Conservation (phyloP, 2,113 vertebrate species). For the Hemiprocne comata region DNA sequence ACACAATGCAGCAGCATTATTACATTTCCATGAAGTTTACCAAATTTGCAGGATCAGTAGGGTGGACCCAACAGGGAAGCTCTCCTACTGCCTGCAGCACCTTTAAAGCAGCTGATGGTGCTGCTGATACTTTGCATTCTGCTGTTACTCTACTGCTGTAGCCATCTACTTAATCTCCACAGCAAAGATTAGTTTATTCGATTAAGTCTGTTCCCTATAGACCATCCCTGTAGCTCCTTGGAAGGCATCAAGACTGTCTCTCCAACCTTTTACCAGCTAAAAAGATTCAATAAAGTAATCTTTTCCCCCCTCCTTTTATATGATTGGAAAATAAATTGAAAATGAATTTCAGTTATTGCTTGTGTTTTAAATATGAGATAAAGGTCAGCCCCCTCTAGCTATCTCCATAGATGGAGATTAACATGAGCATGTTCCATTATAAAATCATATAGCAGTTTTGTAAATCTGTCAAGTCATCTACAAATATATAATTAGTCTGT, state of each 20-base stretch:
- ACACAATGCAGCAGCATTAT: slow-evolving; percentile 78
- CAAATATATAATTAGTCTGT: slow-evolving; percentile 75
- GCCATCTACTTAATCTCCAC: slow-evolving; percentile 80
- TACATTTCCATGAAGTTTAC: slow-evolving; percentile 85
- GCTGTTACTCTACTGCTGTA: slow-evolving; percentile 55
- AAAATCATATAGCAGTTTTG: slow-evolving; percentile 71
- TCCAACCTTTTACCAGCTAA: slow-evolving; percentile 72
- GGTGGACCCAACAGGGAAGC: slow-evolving; percentile 71
- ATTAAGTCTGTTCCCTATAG: slow-evolving; percentile 78
- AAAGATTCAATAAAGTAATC: slow-evolving; percentile 78
- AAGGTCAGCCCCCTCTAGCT: slow-evolving; percentile 71
- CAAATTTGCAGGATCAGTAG: slow-evolving; percentile 78
- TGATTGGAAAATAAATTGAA: slow-evolving; percentile 88
- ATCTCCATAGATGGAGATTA: slow-evolving; percentile 73
- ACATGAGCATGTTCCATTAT: slow-evolving; percentile 70
- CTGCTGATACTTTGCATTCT: slow-evolving; percentile 75
- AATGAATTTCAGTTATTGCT: slow-evolving; percentile 83
- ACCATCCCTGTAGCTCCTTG: slow-evolving; percentile 69
- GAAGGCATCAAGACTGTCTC: slow-evolving; percentile 62
- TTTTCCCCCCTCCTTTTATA: slow-evolving; percentile 75
- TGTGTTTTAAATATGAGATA: slow-evolving; percentile 85
- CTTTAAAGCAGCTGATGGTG: slow-evolving; percentile 65
- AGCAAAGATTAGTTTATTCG: slow-evolving; percentile 81
- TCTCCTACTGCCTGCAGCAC: slow-evolving; percentile 68
- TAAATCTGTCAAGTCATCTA: slow-evolving; percentile 59